Evolutionary conservation across 2,888 invertebrate genomes (phyloP).

Genomic region (Folsomia candida): DNA sequence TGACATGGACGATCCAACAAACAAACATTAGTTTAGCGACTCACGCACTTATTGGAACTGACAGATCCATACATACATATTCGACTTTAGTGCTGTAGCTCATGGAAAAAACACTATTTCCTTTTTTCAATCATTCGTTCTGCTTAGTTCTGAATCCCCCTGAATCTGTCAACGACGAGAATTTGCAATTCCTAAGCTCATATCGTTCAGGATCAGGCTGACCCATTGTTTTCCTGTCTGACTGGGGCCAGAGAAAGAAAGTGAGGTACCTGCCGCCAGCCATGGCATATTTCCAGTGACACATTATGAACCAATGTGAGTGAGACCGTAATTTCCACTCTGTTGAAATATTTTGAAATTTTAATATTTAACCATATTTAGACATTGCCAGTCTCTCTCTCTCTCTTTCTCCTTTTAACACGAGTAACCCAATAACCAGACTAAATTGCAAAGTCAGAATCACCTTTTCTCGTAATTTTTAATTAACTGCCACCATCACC

Average conservation of each 20-base stretch:
- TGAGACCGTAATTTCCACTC: not conserved
- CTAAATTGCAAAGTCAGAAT: not conserved
- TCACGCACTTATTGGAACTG: too few species aligned
- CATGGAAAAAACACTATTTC: too few species aligned
- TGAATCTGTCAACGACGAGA: not conserved
- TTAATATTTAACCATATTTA: not conserved
- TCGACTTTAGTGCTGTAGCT: too few species aligned
- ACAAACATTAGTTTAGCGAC: too few species aligned
- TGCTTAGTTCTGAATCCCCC: not conserved
- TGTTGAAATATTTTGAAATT: not conserved
- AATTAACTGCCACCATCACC: not conserved
- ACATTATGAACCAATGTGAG: not conserved
- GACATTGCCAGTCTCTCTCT: not conserved
- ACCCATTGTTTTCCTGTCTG: not conserved
- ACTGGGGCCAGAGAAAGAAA: not conserved
- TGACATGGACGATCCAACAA: too few species aligned
- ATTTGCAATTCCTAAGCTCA: not conserved
- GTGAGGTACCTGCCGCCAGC: not conserved
- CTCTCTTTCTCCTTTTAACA: not conserved
- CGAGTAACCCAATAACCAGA: not conserved
- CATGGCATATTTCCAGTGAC: not conserved
- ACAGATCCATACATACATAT: too few species aligned
- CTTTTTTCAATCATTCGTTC: not conserved
- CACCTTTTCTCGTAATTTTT: not conserved
- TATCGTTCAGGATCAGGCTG: not conserved